phyloP scores from a whole-genome alignment of 2,797 vertebrate genomes.

The Adrianichthys oophorus region DNA sequence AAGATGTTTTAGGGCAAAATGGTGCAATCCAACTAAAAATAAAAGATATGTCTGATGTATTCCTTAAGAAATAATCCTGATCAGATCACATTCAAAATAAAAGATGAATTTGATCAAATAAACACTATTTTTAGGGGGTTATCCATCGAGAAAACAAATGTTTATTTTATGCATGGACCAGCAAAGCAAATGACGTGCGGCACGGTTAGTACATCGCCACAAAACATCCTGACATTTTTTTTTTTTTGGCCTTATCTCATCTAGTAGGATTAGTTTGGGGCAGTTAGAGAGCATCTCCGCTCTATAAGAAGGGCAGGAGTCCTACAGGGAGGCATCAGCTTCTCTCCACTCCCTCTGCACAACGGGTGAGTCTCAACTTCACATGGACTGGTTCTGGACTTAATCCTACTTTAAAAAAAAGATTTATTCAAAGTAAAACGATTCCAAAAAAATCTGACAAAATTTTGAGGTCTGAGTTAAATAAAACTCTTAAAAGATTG shows the following conservation, averaged over 20 bases:
- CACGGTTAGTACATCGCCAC: too few relatives aligned
- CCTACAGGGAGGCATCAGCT: constrained; percentile 39
- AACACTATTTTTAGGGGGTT: too few relatives aligned
- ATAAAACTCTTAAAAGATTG: too few relatives aligned
- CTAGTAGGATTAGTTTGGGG: constrained; percentile 37
- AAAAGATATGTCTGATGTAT: too few relatives aligned
- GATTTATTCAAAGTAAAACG: neutral
- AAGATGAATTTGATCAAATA: too few relatives aligned
- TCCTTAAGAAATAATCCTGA: too few relatives aligned
- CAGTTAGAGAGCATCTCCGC: neutral
- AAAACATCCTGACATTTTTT: constrained; percentile 23
- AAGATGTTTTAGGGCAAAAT: too few relatives aligned
- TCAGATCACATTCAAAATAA: too few relatives aligned
- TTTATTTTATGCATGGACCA: constrained; percentile 47
- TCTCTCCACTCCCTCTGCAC: constrained; percentile 38
- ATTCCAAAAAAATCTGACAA: too few relatives aligned
- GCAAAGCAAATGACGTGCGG: neutral
- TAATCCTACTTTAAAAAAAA: neutral
- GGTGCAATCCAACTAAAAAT: too few relatives aligned
- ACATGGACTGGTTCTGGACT: neutral
- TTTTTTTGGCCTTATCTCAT: constrained; percentile 25
- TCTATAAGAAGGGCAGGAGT: constrained; percentile 53
- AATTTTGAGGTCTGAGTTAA: too few relatives aligned
- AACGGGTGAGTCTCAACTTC: constrained; percentile 56
- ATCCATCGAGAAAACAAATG: too few relatives aligned